These are phyloP conservation scores for Anolis sagrei DNA, from an alignment of 2,113 vertebrate species.

Conservation along the genomic window DNA sequence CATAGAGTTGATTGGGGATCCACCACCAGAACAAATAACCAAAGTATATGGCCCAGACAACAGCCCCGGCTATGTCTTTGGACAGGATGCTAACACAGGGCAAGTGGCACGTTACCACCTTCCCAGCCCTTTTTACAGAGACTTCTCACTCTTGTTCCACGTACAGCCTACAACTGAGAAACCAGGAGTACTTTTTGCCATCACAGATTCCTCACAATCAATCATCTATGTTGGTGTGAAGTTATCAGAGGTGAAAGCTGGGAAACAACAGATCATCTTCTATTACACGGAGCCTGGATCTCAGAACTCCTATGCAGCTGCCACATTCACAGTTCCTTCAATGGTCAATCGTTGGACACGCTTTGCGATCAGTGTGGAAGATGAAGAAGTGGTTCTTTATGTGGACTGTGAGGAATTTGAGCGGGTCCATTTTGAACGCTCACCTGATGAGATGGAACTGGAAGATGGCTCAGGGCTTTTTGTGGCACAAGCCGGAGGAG, in stretches of 20 bases:
- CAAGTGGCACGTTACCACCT: constrained; percentile 87
- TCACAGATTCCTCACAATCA: constrained; percentile 85
- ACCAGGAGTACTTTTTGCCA: constrained; percentile 84
- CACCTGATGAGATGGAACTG: constrained; percentile 85
- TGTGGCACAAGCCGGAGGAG: constrained; percentile 90
- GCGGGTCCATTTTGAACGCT: constrained; percentile 76
- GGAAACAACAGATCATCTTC: constrained; percentile 84
- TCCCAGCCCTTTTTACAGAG: constrained; percentile 85
- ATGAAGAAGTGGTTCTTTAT: constrained; percentile 82
- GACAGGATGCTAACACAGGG: constrained; percentile 79
- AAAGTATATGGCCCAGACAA: constrained; percentile 77
- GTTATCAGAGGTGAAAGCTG: constrained; percentile 73
- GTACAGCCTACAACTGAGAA: constrained; percentile 80
- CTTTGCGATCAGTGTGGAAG: constrained; percentile 85
- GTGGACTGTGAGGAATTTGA: constrained; percentile 85
- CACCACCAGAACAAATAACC: constrained; percentile 80
- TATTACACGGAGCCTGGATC: constrained; percentile 88
- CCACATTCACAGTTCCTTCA: constrained; percentile 85
- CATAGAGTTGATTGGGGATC: constrained; percentile 88
- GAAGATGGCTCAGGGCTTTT: constrained; percentile 86
- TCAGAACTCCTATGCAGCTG: constrained; percentile 73
- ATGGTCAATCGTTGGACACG: constrained; percentile 84
- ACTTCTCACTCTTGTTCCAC: constrained; percentile 89
- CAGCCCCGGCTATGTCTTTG: constrained; percentile 82
- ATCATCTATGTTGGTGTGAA: constrained; percentile 88